Evolutionary conservation across 2,888 invertebrate genomes (phyloP), one percentile per base, ranked within the genome.

Genomic region (Deilephila elpenor): DNA sequence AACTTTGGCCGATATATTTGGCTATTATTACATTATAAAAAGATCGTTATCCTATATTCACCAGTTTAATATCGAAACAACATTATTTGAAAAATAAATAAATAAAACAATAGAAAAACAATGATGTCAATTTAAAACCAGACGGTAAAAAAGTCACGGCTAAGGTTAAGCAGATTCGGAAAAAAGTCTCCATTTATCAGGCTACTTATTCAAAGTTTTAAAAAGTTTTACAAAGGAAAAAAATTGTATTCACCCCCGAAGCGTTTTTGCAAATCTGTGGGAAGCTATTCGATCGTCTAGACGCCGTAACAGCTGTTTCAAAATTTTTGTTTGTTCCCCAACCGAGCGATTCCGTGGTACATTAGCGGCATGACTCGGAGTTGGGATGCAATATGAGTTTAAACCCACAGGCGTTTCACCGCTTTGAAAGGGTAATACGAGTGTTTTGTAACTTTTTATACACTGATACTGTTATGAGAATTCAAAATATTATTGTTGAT

Each of bases 271-370:
- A n/a, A 56, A 56, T n/a, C 19, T 56, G 17, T 6, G n/a, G 56
- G 56, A 56, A 56, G 56, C 56, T 5, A 56, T 56, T n/a, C n/a
- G n/a, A 56, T 56, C n/a, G 56, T 56, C 56, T 56, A 56, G 56
- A 56, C 56, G 56, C n/a, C 56, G n/a, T n/a, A 56, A n/a, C 17
- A n/a, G 56, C 56, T 56, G 56, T 56, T 56, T 56, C n/a, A 5
- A 56, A 56, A 56, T 56, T 56, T 56, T 56, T 56, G n/a, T 56
- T 56, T 56, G 56, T 17, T n/a, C n/a, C n/a, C n/a, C n/a, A n/a
- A 56, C 56, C 17, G 19, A 17, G n/a, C 17, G 6, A 56, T 17
- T 56, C 5, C 1, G 56, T n/a, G 44, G 44, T 11, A 44, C 44
- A 44, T 44, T 14, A 44, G 11, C 14, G 11, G 11, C 11, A 44